phyloP scores from a whole-genome alignment of 2,113 vertebrate species.

The Albula goreensis region DNA sequence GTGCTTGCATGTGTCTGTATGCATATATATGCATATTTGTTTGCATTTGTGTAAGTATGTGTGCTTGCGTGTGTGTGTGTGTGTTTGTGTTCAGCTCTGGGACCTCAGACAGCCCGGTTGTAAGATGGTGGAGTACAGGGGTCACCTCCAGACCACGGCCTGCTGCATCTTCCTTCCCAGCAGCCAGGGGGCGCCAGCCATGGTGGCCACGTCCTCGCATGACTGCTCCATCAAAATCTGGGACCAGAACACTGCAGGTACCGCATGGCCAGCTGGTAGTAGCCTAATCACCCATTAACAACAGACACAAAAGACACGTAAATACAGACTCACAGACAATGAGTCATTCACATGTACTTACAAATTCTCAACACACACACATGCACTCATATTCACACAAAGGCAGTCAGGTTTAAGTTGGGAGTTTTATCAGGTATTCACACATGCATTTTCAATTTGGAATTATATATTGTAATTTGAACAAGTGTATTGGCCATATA shows the following conservation, averaged over 20 bases:
- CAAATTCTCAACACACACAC: no score
- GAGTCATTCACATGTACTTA: no score
- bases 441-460: no score
- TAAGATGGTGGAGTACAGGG: constrained; percentile 81
- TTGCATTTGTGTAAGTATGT: constrained; percentile 17
- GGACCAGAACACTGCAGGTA: constrained; percentile 87
- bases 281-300: neutral
- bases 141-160: constrained; percentile 84
- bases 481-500: no score
- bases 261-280: neutral
- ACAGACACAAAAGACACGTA: neutral
- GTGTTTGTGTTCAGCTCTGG: constrained; percentile 79
- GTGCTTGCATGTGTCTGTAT: neutral
- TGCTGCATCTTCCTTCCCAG: constrained; percentile 83
- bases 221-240: constrained; percentile 88
- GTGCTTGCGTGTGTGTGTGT: constrained; percentile 4
- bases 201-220: constrained; percentile 82
- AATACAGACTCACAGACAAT: neutral
- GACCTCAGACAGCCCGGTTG: constrained; percentile 86
- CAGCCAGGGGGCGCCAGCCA: constrained; percentile 44
- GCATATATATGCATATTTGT: constrained; percentile 25
- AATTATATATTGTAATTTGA: no score
- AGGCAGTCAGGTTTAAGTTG: no score
- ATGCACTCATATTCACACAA: no score
- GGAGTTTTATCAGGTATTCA: no score